Conservation (phyloP, 2,113 vertebrate genomes). For the Struthidea cinerea region DNA sequence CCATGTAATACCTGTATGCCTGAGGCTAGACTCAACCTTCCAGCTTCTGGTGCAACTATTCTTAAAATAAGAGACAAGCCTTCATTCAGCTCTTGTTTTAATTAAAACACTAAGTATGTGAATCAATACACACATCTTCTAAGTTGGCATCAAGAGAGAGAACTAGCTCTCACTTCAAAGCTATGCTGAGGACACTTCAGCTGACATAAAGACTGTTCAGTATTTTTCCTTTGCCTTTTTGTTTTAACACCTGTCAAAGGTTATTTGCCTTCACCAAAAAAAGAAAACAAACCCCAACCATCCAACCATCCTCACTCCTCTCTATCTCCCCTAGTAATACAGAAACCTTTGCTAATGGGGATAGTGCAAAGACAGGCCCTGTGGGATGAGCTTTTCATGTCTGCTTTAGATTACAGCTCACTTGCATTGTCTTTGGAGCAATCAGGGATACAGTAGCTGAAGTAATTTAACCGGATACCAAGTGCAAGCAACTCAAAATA, state of each 20-base stretch:
- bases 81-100: background rate
- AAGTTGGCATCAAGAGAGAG: background rate
- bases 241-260: background rate
- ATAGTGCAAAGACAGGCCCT: background rate
- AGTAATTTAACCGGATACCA: background rate
- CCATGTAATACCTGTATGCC: background rate
- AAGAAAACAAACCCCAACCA: background rate
- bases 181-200: background rate
- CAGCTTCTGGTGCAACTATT: background rate
- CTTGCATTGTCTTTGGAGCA: background rate
- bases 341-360: background rate
- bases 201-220: background rate
- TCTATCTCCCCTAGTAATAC: background rate
- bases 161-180: background rate
- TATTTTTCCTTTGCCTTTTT: background rate
- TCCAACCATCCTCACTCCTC: background rate
- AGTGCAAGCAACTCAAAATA: background rate
- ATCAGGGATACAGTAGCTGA: background rate
- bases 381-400: background rate
- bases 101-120: background rate
- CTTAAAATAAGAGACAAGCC: background rate
- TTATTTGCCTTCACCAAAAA: background rate
- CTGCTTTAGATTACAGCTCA: background rate
- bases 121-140: background rate
- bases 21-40: constrained; percentile 15